Evolutionary conservation across 1,140 invertebrate genomes (phyloP).

Genomic region (Dendroctonus valens): DNA sequence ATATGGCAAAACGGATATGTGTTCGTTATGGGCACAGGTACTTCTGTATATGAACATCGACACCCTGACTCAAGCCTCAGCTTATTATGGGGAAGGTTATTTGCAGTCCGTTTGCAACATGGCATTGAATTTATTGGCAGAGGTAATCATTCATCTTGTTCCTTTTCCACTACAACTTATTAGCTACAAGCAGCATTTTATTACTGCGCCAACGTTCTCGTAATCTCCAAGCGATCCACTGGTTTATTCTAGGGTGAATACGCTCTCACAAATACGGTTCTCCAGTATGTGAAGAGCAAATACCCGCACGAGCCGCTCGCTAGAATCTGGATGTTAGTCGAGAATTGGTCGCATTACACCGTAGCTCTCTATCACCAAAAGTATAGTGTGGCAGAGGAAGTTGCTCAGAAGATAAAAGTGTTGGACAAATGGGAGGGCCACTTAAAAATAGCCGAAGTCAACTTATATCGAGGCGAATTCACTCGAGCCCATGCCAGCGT

Average conservation of each 20-base stretch:
- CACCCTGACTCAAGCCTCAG: conserved; percentile 55
- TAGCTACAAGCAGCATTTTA: not conserved
- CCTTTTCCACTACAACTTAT: not conserved
- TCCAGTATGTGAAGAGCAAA: conserved; percentile 59
- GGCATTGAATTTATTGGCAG: conserved; percentile 60
- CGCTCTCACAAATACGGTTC: conserved; percentile 54
- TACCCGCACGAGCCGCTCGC: conserved; percentile 62
- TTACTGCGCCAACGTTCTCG: no score
- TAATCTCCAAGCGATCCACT: not conserved
- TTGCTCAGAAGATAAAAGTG: conserved; percentile 69
- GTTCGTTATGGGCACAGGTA: conserved; percentile 73
- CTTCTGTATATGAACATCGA: conserved; percentile 71
- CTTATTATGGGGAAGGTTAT: conserved; percentile 67
- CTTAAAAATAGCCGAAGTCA: conserved; percentile 64
- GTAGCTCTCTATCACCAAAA: conserved; percentile 64
- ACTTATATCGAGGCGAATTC: conserved; percentile 67
- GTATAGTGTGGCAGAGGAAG: conserved; percentile 73
- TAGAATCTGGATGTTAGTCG: conserved; percentile 67
- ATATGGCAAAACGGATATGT: conserved; percentile 83
- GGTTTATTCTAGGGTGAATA: conserved; percentile 55
- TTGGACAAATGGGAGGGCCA: conserved; percentile 69
- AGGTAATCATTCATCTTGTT: conserved; percentile 38
- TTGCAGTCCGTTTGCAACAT: conserved; percentile 72
- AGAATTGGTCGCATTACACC: conserved; percentile 62
- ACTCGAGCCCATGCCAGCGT: conserved; percentile 60